phyloP scores from a whole-genome alignment of 2,888 invertebrate genomes.

The Nephrotoma appendiculata region DNA sequence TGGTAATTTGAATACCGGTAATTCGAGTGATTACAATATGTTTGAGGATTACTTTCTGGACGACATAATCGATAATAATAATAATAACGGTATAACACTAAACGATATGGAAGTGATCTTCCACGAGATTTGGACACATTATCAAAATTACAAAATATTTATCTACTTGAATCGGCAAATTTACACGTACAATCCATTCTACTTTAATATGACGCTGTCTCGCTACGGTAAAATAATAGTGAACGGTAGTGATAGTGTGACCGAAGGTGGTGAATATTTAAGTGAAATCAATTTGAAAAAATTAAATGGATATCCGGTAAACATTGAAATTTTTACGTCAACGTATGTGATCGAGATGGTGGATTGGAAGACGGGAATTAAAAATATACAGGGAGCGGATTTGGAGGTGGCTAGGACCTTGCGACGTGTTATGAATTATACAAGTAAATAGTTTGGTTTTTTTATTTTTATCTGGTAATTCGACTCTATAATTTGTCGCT shows the following conservation, averaged over 20 bases:
- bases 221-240: slow-evolving; percentile 4
- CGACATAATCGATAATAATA: neutral
- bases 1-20: neutral
- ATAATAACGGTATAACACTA: neutral
- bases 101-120: neutral
- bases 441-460: neutral
- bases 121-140: neutral
- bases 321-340: slow-evolving; percentile 25
- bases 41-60: neutral
- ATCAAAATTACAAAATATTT: neutral
- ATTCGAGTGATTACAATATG: neutral
- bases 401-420: slow-evolving; percentile 21
- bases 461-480: neutral
- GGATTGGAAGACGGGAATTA: neutral
- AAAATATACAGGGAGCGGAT: slow-evolving; percentile 22
- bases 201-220: neutral
- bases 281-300: slow-evolving; percentile 18
- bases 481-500: neutral
- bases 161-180: neutral
- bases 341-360: neutral
- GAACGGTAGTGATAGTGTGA: neutral
- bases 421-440: slow-evolving; percentile 19
- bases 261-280: neutral
- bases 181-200: slow-evolving; percentile 7
- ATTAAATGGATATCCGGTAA: slow-evolving; percentile 24